Evolutionary conservation across 2,113 vertebrate species (phyloP).

Genomic region (Xyrauchen texanus): DNA sequence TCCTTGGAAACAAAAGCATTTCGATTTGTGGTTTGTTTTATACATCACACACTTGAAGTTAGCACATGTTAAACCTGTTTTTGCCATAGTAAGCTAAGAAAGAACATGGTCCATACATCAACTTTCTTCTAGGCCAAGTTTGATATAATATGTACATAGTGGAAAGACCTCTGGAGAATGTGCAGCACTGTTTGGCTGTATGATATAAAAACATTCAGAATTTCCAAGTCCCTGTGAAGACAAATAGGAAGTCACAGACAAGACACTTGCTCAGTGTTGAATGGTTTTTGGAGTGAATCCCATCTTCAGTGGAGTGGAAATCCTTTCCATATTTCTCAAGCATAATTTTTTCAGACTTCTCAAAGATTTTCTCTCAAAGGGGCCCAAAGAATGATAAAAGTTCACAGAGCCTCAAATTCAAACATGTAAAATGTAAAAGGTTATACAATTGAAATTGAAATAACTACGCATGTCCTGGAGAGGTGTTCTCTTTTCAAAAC

Average conservation of each 20-base stretch:
- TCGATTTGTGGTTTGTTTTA: constrained; percentile 42
- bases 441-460: not conserved
- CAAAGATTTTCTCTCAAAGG: constrained; percentile 53
- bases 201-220: constrained; percentile 74
- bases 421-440: constrained; percentile 46
- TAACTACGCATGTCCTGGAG: not conserved
- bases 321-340: constrained; percentile 68
- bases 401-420: constrained; percentile 52
- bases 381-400: constrained; percentile 57
- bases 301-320: constrained; percentile 60
- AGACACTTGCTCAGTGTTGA: constrained; percentile 67
- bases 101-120: constrained; percentile 57
- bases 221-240: constrained; percentile 76
- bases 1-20: constrained; percentile 1
- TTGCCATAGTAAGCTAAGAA: constrained; percentile 14
- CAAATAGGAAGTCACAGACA: constrained; percentile 71
- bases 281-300: constrained; percentile 66
- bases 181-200: constrained; percentile 69
- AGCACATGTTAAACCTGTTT: constrained; percentile 36
- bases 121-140: constrained; percentile 50
- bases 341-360: constrained; percentile 58
- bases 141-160: constrained; percentile 64
- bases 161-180: constrained; percentile 55
- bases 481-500: constrained; percentile 1
- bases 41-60: constrained; percentile 2